A percentile compares a stretch with the other conserved stretches of the same genome.
Conservation (phyloP, 37 sponge, comb jelly and placozoan species). For the Hexactinellida sp. region DNA sequence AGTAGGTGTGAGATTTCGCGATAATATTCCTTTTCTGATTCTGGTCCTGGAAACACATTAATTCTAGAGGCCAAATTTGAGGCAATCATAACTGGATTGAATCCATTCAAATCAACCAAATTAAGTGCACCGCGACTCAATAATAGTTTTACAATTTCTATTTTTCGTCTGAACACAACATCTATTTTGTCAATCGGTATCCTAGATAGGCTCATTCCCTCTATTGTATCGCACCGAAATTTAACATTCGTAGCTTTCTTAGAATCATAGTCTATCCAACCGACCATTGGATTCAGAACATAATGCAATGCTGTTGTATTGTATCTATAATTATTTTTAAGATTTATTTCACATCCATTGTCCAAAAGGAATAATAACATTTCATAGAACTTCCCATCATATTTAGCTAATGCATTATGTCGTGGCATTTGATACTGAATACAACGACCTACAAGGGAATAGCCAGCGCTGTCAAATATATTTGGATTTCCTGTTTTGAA, state of each 20-base stretch:
- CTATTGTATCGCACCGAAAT: neutral
- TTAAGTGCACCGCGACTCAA: neutral
- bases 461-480: neutral
- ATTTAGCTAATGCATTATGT: neutral
- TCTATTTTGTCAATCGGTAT: neutral
- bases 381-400: neutral
- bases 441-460: neutral
- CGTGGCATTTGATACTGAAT: neutral
- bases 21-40: neutral
- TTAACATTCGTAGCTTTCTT: neutral
- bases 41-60: neutral
- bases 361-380: neutral
- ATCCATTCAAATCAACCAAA: neutral
- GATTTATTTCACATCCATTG: neutral
- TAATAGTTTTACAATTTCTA: neutral
- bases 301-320: neutral
- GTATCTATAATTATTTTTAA: neutral
- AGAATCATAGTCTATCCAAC: neutral
- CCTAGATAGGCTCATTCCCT: neutral
- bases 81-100: neutral
- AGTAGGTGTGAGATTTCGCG: neutral
- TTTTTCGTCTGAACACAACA: neutral
- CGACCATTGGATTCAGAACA: neutral
- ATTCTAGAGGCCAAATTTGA: neutral
- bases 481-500: neutral